Base-by-base conservation (phyloP, 1,140 invertebrate genomes). In the Bombus haemorrhoidalis region DNA sequence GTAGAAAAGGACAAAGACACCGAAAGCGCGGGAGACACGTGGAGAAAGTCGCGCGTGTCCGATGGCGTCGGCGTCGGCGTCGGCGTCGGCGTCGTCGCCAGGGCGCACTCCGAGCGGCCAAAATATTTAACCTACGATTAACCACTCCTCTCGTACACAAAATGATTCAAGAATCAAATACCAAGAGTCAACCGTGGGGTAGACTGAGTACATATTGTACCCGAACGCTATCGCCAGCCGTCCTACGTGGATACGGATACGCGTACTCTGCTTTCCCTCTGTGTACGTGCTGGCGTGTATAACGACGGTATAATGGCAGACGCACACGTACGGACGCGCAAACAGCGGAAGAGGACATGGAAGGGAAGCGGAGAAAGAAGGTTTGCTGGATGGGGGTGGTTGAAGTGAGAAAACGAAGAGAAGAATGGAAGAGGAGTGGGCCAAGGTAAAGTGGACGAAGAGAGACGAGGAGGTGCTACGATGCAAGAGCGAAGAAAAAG, bases 101-200 rank as follows among this genome's bases (percentile, higher is more conserved):
- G 66, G 66, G 2, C 53, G 57, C 81, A 37, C 66, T 72, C 32
- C 81, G 68, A 89, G 90, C 86, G 90, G 86, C 93, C 92, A 94
- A 95, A 95, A 95, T 95, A 95, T 95, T 95, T 94, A 93, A 94
- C 92, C 94, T 94, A 85, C 93, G 94, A 95, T 95, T 95, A 95
- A 94, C 90, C 92, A 89, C 92, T 91, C 71, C 88, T 91, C 89
- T 90, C 92, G 92, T 93, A 94, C 92, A 93, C 92, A 92, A 91
- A 95, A 93, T 94, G 94, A 95, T 95, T 95, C 94, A 95, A 94
- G 94, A 95, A 95, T 94, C 94, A 95, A 95, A 95, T 94, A 95
- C 83, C 91, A 89, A 95, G 92, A 95, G 94, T 95, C 94, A 95
- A 95, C 91, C 89, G 89, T 89, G 87, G 90, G 93, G 92, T 95